These are phyloP conservation scores for Orius insidiosus DNA, from an alignment of 1,140 invertebrate genomes.

Conservation along the genomic window DNA sequence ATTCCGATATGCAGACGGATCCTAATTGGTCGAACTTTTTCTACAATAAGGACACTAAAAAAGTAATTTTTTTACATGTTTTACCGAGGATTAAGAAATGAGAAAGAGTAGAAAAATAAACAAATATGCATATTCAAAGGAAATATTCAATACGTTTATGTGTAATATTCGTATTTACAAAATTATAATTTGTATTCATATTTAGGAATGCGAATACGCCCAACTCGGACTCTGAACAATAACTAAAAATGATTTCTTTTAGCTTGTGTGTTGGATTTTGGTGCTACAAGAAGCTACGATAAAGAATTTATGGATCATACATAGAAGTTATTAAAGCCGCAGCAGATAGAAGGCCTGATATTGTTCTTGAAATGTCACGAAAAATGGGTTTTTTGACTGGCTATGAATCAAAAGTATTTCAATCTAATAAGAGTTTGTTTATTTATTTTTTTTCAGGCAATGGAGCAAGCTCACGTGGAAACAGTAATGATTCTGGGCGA, in stretches of 20 bases:
- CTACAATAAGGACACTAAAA: slow-evolving; percentile 66
- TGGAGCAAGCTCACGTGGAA: slow-evolving; percentile 89
- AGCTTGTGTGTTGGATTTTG: slow-evolving; percentile 86
- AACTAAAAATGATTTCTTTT: slow-evolving; percentile 21
- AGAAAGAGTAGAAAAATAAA: too few species aligned
- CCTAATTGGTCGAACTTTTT: slow-evolving; percentile 99
- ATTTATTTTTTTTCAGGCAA: slow-evolving; percentile 36
- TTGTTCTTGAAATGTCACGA: slow-evolving; percentile 61
- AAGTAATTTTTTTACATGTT: slow-evolving; percentile 36
- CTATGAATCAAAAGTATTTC: slow-evolving; percentile 79
- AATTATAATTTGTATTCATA: too few species aligned
- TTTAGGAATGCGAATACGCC: too few species aligned
- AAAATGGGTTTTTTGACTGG: slow-evolving; percentile 94
- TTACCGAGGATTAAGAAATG: too few species aligned
- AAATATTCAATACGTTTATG: too few species aligned
- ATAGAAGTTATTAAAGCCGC: slow-evolving; percentile 73
- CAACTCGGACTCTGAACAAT: not conserved
- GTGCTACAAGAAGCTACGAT: slow-evolving; percentile 77
- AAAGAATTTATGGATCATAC: slow-evolving; percentile 90
- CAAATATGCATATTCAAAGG: too few species aligned
- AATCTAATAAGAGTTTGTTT: not conserved
- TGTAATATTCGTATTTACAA: too few species aligned
- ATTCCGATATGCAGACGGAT: slow-evolving; percentile 97
- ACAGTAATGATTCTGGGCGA: slow-evolving; percentile 91
- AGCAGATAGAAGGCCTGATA: slow-evolving; percentile 54